Base-by-base conservation (phyloP, 2,113 vertebrate genomes). In the Tachycineta bicolor region DNA sequence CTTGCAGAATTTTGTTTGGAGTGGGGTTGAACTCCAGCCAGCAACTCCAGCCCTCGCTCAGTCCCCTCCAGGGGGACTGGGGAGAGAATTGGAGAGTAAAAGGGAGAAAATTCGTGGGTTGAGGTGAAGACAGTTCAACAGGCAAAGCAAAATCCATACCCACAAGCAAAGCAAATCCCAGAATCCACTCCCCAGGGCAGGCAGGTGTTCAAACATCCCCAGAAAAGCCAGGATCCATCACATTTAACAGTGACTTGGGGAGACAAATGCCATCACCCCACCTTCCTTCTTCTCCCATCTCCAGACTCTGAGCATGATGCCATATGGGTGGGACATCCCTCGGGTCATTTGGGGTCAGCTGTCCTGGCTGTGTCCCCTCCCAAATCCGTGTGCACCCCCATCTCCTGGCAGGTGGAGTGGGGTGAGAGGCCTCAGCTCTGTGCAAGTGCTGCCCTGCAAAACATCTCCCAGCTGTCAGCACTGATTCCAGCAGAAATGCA, bases 341-440 rank as follows among this genome's bases (percentile, higher is more conserved):
- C 9, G 21, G 55, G 17, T 2, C 39, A 60, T 5, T 21, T 75
- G 41, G 25, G 47, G 41, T 9, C 70, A 83, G 20, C 24, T 59
- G 12, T 50, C 12, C 44, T 56, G 62, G 31, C 34, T 29, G 18
- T 67, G 60, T 41, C 55, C 29, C 47, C 25, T 83, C n/a, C 78
- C 55, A 76, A 5, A 2, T 3, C 50, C 2, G 0, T 33, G 39
- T 23, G 23, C 63, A 31, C 3, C 26, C 71, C 37, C 1, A 2
- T 1, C 10, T 0, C 8, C 28, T 67, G 7, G 0, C 3, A 5
- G 8, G 8, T 39, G 52, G 5, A 2, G 26, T 7, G 53, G 11
- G 21, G 24, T 18, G 63, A 55, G 41, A 67, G 29, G 12, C 26
- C 37, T 39, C 41, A 49, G 19, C 15, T 15, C 37, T n/a, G 26